These are phyloP conservation scores for Stylophora pistillata DNA, from an alignment of 64 coral and sea anemone species.

Conservation along the genomic window DNA sequence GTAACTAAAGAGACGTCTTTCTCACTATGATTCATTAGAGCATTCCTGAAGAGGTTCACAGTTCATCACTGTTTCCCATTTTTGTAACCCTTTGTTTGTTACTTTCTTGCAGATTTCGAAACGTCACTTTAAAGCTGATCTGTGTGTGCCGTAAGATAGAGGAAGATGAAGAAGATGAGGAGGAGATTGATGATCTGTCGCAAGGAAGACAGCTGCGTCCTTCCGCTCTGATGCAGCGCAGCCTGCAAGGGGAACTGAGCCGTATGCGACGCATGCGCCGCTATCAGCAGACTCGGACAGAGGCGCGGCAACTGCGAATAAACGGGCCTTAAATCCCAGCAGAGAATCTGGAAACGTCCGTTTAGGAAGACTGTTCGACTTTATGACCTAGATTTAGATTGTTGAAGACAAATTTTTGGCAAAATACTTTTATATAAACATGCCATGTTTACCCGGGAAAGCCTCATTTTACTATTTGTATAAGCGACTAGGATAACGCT, in stretches of 20 bases:
- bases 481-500: too few species aligned
- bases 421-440: too few species aligned
- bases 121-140: background rate
- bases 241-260: constrained; percentile 5
- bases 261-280: constrained; percentile 2
- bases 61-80: background rate
- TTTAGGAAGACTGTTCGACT: background rate
- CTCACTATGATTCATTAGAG: too few species aligned
- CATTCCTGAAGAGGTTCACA: background rate
- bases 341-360: background rate
- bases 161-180: background rate
- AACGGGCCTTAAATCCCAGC: background rate
- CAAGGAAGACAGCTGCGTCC: background rate
- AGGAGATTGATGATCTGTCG: background rate
- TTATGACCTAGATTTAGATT: too few species aligned
- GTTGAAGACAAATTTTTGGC: too few species aligned
- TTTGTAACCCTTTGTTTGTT: background rate
- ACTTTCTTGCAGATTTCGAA: background rate
- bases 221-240: background rate
- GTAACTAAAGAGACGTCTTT: too few species aligned
- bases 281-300: background rate
- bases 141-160: background rate
- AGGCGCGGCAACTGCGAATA: background rate
- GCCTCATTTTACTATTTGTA: too few species aligned
- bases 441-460: too few species aligned